Percentiles rank a stretch among this genome's conserved stretches.
phyloP scores from a whole-genome alignment of 1,140 invertebrate genomes.

The Temnothorax curvispinosus region DNA sequence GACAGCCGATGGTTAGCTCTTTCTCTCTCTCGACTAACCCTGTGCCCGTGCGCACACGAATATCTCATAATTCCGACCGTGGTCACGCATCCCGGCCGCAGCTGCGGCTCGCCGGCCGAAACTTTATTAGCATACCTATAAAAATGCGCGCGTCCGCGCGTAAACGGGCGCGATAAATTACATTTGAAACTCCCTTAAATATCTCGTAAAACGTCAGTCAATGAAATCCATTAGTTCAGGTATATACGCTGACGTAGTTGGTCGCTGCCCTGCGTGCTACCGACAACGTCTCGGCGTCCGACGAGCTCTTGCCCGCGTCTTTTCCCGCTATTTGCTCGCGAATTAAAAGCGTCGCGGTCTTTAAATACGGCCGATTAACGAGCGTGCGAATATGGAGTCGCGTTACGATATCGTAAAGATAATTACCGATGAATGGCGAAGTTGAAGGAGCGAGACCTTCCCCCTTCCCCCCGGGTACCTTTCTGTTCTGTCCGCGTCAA shows the following conservation, averaged over 20 bases:
- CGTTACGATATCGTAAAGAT: conserved; percentile 21
- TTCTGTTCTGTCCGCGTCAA: background rate
- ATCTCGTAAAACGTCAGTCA: conserved; percentile 80
- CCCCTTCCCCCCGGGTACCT: background rate
- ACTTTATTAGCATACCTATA: conserved; percentile 85
- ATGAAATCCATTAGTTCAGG: conserved; percentile 74
- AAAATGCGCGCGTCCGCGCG: conserved; percentile 78
- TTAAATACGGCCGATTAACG: conserved; percentile 32
- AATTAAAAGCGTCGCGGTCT: conserved; percentile 32
- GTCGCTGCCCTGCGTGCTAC: background rate
- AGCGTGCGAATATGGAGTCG: conserved; percentile 7
- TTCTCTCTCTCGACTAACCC: conserved; percentile 23
- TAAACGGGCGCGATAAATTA: conserved; percentile 83
- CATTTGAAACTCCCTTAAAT: conserved; percentile 80
- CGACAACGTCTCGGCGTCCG: conserved; percentile 15
- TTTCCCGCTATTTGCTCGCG: conserved; percentile 22
- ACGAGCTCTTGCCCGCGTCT: background rate
- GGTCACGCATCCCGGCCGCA: conserved; percentile 80
- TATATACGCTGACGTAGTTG: background rate
- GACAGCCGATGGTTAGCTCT: conserved; percentile 17
- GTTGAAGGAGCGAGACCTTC: conserved; percentile 1
- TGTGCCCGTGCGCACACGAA: conserved; percentile 70
- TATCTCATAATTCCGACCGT: conserved; percentile 81
- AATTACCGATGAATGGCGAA: background rate
- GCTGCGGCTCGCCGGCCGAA: conserved; percentile 72